Evolutionary conservation across 2,888 invertebrate genomes (phyloP).

Genomic region (Ptilodon capucinus): DNA sequence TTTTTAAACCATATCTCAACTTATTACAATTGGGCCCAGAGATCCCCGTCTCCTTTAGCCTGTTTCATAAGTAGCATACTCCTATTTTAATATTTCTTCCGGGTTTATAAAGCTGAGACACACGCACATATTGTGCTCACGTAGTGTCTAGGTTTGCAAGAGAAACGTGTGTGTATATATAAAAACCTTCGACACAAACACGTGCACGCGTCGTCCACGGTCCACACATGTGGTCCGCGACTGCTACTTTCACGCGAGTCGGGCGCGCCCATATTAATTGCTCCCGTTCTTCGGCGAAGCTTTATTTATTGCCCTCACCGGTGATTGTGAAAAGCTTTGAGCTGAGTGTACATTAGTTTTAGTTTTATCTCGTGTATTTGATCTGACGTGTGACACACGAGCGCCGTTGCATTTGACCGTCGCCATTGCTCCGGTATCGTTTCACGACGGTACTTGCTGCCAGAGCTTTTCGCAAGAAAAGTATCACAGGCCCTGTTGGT

Average conservation of each 20-base stretch:
- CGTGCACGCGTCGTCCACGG: conserved; percentile 39
- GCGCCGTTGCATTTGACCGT: conserved; percentile 39
- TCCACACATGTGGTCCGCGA: conserved; percentile 62
- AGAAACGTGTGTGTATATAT: neutral
- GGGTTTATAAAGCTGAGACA: neutral
- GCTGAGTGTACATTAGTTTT: conserved; percentile 77
- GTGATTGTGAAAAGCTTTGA: conserved; percentile 79
- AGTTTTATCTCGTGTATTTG: conserved; percentile 72
- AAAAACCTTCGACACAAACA: conserved; percentile 18
- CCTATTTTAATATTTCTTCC: neutral
- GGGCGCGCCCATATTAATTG: conserved; percentile 81
- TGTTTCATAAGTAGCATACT: too few species aligned
- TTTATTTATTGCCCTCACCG: conserved; percentile 78
- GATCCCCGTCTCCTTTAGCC: too few species aligned
- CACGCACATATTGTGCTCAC: neutral
- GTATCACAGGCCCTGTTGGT: conserved; percentile 38
- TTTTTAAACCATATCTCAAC: too few species aligned
- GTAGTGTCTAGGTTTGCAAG: too few species aligned
- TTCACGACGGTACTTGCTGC: conserved; percentile 23
- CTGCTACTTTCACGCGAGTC: conserved; percentile 76
- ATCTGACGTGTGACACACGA: conserved; percentile 75
- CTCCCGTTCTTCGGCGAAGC: conserved; percentile 80
- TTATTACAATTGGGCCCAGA: too few species aligned
- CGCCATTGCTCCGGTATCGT: conserved; percentile 15
- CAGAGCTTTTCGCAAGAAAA: conserved; percentile 51